Evolutionary conservation across 2,888 invertebrate genomes (phyloP).

Genomic region (Plebejus anna): DNA sequence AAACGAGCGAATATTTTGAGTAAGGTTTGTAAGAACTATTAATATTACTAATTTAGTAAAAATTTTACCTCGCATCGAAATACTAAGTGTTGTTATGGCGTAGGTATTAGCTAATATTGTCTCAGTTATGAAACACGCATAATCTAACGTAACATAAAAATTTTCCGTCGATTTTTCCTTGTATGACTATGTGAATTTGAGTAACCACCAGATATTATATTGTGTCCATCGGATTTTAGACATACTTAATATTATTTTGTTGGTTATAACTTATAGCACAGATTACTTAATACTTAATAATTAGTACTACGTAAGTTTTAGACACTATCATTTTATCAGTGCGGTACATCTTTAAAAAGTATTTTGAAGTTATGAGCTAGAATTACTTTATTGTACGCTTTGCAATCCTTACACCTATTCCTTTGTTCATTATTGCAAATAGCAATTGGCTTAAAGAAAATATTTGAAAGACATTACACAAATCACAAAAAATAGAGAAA

Average conservation of each 20-base stretch:
- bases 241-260: background rate
- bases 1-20: no score
- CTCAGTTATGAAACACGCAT: slow-evolving; percentile 5
- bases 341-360: background rate
- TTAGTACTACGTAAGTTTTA: no score
- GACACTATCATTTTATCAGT: background rate
- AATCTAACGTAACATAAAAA: background rate
- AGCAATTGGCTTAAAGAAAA: background rate
- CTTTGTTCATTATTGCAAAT: slow-evolving; percentile 6
- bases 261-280: background rate
- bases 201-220: background rate
- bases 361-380: background rate
- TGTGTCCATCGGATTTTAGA: background rate
- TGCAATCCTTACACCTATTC: background rate
- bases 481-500: slow-evolving; percentile 8
- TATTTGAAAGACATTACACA: slow-evolving; percentile 21
- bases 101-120: background rate
- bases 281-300: no score
- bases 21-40: no score
- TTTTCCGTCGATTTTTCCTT: slow-evolving; percentile 1
- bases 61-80: slow-evolving; percentile 9
- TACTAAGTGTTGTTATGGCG: background rate
- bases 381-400: background rate
- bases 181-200: background rate
- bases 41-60: background rate